Percentiles rank a stretch among this genome's conserved stretches.
Evolutionary conservation across 2,113 vertebrate species (phyloP).

Genomic region (Chaetodon auriga): DNA sequence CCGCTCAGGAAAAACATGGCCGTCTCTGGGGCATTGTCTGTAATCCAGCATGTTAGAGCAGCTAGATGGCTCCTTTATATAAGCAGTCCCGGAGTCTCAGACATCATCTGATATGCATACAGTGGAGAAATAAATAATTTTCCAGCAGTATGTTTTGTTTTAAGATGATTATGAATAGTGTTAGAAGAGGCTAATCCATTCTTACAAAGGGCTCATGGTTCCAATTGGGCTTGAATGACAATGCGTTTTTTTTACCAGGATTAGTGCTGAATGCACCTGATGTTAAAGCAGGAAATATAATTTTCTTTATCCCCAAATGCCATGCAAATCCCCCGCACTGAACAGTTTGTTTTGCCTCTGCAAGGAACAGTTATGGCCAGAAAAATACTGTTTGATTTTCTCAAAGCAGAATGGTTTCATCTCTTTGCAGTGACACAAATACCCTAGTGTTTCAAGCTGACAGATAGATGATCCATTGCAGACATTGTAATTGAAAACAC

Average conservation of each 20-base stretch:
- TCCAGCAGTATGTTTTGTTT: conserved; percentile 51
- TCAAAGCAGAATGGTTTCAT: conserved; percentile 53
- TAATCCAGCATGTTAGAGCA: conserved; percentile 68
- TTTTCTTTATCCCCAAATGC: conserved; percentile 56
- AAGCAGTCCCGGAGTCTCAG: conserved; percentile 61
- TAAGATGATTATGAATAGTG: conserved; percentile 53
- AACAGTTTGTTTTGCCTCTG: conserved; percentile 52
- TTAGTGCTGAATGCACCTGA: conserved; percentile 63
- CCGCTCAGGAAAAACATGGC: conserved; percentile 69
- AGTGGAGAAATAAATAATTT: conserved; percentile 44
- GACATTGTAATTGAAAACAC: conserved; percentile 77
- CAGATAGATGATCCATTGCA: conserved; percentile 75
- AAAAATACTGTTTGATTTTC: conserved; percentile 54
- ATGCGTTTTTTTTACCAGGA: conserved; percentile 45
- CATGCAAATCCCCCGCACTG: conserved; percentile 43
- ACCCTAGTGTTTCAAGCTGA: conserved; percentile 53
- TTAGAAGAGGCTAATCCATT: conserved; percentile 61
- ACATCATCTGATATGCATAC: conserved; percentile 59
- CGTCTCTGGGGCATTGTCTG: conserved; percentile 72
- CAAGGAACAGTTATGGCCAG: conserved; percentile 27
- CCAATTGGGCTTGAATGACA: conserved; percentile 55
- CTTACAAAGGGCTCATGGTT: conserved; percentile 57
- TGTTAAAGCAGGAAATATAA: conserved; percentile 47
- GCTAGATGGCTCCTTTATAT: conserved; percentile 63
- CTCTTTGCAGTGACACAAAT: conserved; percentile 66